Conservation (phyloP, 2,797 vertebrate species). For the Ispidina lecontei region DNA sequence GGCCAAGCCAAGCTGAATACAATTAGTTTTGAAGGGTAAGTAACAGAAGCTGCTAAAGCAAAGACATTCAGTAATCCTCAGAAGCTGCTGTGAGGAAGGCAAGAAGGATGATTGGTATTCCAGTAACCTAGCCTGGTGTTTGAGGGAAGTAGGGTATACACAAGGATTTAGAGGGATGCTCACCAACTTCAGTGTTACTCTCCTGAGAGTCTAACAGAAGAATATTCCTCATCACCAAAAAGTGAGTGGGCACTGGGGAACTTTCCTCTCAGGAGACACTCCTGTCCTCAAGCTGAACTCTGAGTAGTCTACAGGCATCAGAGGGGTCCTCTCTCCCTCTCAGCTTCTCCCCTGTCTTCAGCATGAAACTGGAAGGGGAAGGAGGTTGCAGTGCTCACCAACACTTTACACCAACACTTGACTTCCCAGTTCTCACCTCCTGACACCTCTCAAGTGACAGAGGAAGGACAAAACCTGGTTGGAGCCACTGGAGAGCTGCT, state of each 20-base stretch:
- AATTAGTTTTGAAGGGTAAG: neutral
- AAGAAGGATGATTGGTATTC: neutral
- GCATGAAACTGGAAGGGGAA: neutral
- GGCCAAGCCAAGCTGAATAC: neutral
- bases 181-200: neutral
- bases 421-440: neutral
- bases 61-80: neutral
- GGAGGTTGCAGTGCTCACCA: neutral
- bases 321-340: neutral
- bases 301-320: neutral
- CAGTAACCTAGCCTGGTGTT: neutral
- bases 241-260: neutral
- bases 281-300: neutral
- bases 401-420: neutral
- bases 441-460: neutral
- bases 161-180: neutral
- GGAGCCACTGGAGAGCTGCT: neutral
- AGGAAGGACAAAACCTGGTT: neutral
- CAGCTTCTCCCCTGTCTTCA: neutral
- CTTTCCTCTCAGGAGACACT: neutral
- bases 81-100: neutral
- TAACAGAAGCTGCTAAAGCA: neutral
- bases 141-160: neutral
- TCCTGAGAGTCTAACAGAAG: neutral
- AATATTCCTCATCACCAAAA: neutral